Evolutionary conservation across 2,797 vertebrate species (phyloP).

Genomic region (Paedocypris micromegethes): DNA sequence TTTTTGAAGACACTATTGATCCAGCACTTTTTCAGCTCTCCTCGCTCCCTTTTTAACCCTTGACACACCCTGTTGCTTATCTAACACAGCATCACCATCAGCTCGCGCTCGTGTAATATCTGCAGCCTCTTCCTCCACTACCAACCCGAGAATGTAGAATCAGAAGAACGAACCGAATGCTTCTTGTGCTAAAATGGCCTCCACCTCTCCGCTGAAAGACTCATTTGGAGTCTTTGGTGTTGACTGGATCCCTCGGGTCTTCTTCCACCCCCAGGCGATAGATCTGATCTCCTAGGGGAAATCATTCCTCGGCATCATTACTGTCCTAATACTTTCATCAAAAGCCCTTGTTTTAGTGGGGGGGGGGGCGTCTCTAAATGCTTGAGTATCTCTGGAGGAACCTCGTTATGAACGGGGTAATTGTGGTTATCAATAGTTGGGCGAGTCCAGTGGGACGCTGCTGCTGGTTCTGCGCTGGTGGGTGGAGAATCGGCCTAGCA

Average conservation of each 20-base stretch:
- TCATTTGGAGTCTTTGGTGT: constrained; percentile 69
- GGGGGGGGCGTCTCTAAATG: constrained; percentile 48
- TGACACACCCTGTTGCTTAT: constrained; percentile 87
- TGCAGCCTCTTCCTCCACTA: constrained; percentile 63
- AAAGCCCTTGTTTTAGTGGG: constrained; percentile 77
- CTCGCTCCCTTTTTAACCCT: constrained; percentile 57
- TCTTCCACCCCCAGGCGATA: constrained; percentile 86
- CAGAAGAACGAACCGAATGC: constrained; percentile 56
- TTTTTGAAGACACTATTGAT: constrained; percentile 87
- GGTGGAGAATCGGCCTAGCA: constrained; percentile 45
- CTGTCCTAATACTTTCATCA: constrained; percentile 87
- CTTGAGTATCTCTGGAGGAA: constrained; percentile 66
- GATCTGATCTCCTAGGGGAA: constrained; percentile 91
- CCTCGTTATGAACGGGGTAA: constrained; percentile 50
- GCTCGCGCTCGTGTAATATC: constrained; percentile 79
- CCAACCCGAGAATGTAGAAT: constrained; percentile 23
- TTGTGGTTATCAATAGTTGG: constrained; percentile 46
- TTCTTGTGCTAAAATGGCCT: constrained; percentile 56
- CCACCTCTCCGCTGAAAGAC: constrained; percentile 68
- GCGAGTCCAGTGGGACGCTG: constrained; percentile 42
- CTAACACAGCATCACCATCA: constrained; percentile 85
- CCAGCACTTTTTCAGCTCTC: constrained; percentile 56
- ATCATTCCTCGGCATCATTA: constrained; percentile 96
- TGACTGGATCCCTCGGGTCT: constrained; percentile 63
- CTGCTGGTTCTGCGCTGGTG: constrained; percentile 38